These are phyloP conservation scores for Dione juno DNA, from an alignment of 2,888 invertebrate genomes.

Conservation along the genomic window DNA sequence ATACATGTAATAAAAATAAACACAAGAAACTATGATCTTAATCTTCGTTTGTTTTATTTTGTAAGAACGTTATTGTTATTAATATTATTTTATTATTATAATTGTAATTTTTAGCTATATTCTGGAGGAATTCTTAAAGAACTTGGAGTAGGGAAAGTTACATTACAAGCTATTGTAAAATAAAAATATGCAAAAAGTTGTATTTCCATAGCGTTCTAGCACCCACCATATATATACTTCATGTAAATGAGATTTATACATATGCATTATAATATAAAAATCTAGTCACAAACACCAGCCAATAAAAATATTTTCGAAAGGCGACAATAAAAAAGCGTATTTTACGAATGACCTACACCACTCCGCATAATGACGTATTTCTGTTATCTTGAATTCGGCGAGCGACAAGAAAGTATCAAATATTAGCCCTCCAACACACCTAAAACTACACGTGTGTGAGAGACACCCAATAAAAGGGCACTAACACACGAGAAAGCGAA, in stretches of 20 bases:
- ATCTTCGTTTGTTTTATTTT: conserved; percentile 6
- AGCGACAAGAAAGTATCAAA: conserved; percentile 81
- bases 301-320: conserved; percentile 31
- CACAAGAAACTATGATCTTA: conserved; percentile 6
- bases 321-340: conserved; percentile 26
- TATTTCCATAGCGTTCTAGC: no score
- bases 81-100: no score
- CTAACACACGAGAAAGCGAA: conserved; percentile 40
- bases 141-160: no score
- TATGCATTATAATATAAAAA: background rate
- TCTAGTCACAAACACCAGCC: conserved; percentile 11
- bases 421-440: conserved; percentile 80
- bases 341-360: conserved; percentile 50
- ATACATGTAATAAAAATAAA: conserved; percentile 9
- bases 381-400: conserved; percentile 61
- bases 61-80: background rate
- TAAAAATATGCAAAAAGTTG: no score
- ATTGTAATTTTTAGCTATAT: no score
- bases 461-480: conserved; percentile 61
- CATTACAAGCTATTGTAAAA: no score
- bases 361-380: conserved; percentile 59
- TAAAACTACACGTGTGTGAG: conserved; percentile 75
- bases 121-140: no score
- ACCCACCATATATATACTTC: no score
- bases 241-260: no score